Base-by-base conservation (phyloP, 2,113 vertebrate species). In the Ictalurus punctatus region DNA sequence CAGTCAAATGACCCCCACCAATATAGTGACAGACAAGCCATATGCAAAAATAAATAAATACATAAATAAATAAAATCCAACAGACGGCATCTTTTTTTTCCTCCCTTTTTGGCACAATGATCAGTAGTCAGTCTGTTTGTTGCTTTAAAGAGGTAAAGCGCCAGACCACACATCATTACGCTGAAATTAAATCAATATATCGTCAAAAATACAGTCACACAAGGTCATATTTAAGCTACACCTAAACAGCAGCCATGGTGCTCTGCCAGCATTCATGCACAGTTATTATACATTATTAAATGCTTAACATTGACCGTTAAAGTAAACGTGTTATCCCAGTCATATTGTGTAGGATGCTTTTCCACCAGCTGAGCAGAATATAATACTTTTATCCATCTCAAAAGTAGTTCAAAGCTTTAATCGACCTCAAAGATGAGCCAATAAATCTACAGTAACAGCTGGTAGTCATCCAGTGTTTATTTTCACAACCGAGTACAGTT, bases 391-490 rank as follows among this genome's bases (percentile, higher is more conserved):
- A 61, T 83, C 19, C 6, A 61, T 21, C 10, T 40, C 16, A 44
- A 81, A 48, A 81, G 16, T 48, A 76, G 40, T 76, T 76, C 73
- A 76, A 79, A 21, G 78, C n/a, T 63, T 44, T 1, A 40, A 40
- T 44, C 9, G 16, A 82, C 4, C 19, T 59, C 56, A 27, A 40
- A 83, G 34, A 83, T 27, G 34, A 63, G 44, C 34, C 27, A 81
- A 81, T 63, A 83, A 61, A 83, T 44, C 81, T 23, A 63, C 37
- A 27, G 44, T 83, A 83, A 83, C 58, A 83, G 34, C 81, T 63
- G 58, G 44, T 83, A 83, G 81, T 83, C 58, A 63, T 83, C 81
- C 34, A 12, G 56, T 83, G 81, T 83, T 61, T 83, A 83, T 83
- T 61, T 61, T 34, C 34, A 83, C 58, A 25, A 83, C 58, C 34